Conservation (phyloP, 2,113 vertebrate genomes). For the Parus major region DNA sequence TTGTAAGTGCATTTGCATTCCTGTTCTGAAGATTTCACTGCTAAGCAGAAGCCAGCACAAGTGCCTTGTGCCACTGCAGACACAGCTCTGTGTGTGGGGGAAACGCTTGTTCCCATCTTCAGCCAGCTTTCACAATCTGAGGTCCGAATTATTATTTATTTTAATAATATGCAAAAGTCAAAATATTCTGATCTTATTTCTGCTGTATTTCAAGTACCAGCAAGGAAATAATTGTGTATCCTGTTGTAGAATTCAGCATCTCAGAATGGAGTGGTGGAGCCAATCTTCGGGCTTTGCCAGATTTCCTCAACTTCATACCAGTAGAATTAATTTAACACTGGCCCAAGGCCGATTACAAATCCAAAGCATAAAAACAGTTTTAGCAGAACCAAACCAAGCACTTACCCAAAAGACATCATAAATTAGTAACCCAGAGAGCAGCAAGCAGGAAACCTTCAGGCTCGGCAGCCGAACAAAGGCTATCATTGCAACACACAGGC, state of each 20-base stretch:
- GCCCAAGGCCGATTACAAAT: neutral
- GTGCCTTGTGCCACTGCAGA: neutral
- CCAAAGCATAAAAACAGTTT: neutral
- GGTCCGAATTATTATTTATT: neutral
- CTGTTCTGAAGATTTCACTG: neutral
- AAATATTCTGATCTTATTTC: neutral
- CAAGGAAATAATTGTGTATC: neutral
- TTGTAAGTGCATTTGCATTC: neutral
- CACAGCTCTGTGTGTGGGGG: neutral
- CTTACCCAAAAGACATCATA: slow-evolving; percentile 99
- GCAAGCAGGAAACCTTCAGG: slow-evolving; percentile 98
- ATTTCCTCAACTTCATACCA: neutral
- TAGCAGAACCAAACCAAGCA: slow-evolving; percentile 9
- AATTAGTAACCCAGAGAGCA: slow-evolving; percentile 97
- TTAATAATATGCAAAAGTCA: neutral
- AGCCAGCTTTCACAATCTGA: neutral
- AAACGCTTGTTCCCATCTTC: neutral
- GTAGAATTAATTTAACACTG: neutral
- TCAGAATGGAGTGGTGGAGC: neutral
- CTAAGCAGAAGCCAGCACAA: neutral
- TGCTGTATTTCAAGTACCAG: neutral
- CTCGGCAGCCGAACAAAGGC: slow-evolving; percentile 98
- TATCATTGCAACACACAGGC: slow-evolving; percentile 98
- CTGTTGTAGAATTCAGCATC: neutral
- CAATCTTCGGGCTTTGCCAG: neutral